Evolutionary conservation across 2,888 invertebrate species (phyloP), one percentile per base, ranked within the genome.

Genomic region (Diarsia mendica): DNA sequence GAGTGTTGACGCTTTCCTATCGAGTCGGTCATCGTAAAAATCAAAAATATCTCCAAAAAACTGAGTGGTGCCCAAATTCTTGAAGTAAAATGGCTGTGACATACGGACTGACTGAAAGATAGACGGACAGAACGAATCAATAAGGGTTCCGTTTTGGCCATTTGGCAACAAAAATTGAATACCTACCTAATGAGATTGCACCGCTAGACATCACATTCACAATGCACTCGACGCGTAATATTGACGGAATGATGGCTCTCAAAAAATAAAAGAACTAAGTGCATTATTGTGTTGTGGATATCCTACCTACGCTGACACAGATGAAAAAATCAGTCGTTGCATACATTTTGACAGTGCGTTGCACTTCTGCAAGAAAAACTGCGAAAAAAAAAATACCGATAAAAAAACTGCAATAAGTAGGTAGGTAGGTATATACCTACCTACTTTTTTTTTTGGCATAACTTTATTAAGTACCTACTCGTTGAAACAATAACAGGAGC

Each of bases 401-500:
- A 39, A 39, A 39, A 39, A 5, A 39, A 39, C 39, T 39, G 5
- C 3, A 39, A 39, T 39, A 39, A 39, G 39, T 39, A 39, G 39
- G 39, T 39, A n/a, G n/a, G n/a, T n/a, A n/a, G n/a, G n/a, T n/a
- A n/a, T n/a, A n/a, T n/a, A n/a, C n/a, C n/a, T n/a, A n/a, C n/a
- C n/a, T n/a, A 39, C 39, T 39, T 39, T 39, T 58, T 33, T 10
- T 39, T 61, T 11, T 39, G 4, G 1, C 18, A 18, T 6, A 13
- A 20, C 2, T 66, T 53, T 53, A 51, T 39, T 39, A n/a, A n/a
- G n/a, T n/a, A n/a, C n/a, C n/a, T n/a, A 60, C 10, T 39, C 0
- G 3, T 33, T n/a, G 5, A 3, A 58, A 71, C 33, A 67, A 55
- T 68, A 63, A 64, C 49, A 60, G 23, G n/a, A 70, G 44, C 65